phyloP scores from a whole-genome alignment of 2,888 invertebrate genomes.

The Candidula unifasciata region DNA sequence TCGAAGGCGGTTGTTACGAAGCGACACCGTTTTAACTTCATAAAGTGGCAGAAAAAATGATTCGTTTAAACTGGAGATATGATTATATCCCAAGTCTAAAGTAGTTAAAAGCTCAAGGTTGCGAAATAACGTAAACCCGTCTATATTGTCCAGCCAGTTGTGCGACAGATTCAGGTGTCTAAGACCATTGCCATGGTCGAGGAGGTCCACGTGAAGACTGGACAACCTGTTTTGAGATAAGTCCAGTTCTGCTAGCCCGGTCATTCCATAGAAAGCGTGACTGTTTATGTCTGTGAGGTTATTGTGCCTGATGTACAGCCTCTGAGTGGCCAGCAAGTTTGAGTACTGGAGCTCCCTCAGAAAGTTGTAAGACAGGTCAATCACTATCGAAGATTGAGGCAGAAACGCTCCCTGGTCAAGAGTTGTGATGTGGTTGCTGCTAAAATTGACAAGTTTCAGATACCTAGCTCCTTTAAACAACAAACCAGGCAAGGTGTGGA shows the following conservation, averaged over 20 bases:
- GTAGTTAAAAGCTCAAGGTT: constrained; percentile 56
- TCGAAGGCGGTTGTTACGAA: constrained; percentile 63
- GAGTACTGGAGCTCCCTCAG: constrained; percentile 62
- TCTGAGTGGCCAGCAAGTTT: constrained; percentile 65
- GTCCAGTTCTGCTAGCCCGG: constrained; percentile 61
- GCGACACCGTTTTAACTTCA: constrained; percentile 59
- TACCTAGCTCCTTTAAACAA: constrained; percentile 64
- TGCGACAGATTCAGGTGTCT: constrained; percentile 58
- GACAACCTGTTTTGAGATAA: constrained; percentile 63
- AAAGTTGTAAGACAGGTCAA: constrained; percentile 72
- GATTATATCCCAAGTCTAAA: constrained; percentile 67
- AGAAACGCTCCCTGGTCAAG: constrained; percentile 67
- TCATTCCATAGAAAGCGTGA: constrained; percentile 67
- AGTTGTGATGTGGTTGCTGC: constrained; percentile 65
- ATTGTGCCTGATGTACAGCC: constrained; percentile 64
- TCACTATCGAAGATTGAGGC: constrained; percentile 61
- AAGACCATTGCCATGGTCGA: constrained; percentile 63
- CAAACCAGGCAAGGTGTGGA: constrained; percentile 61
- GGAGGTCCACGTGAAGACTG: constrained; percentile 58
- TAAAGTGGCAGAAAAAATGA: constrained; percentile 59
- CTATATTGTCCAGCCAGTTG: constrained; percentile 58
- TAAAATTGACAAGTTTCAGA: constrained; percentile 67
- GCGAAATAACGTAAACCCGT: constrained; percentile 55
- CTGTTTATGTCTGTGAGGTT: constrained; percentile 59
- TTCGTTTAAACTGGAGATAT: constrained; percentile 59